Conservation (phyloP, 1,140 invertebrate genomes). For the Drosophila bocki region DNA sequence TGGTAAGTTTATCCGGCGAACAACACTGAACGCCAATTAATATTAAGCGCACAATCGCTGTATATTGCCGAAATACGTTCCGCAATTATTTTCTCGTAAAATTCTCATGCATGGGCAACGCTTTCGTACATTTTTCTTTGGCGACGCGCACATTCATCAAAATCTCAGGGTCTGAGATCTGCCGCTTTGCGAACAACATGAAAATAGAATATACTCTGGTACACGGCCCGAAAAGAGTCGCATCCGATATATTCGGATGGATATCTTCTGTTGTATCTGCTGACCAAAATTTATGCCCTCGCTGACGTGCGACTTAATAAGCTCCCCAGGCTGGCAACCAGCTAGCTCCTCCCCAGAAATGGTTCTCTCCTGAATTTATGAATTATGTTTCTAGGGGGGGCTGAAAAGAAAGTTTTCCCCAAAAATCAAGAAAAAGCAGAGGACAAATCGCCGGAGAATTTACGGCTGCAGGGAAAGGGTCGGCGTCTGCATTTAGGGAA, state of each 20-base stretch:
- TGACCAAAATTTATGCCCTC: constrained; percentile 74
- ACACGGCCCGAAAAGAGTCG: constrained; percentile 22
- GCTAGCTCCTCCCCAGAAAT: neutral
- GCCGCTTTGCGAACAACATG: constrained; percentile 46
- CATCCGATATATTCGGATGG: constrained; percentile 27
- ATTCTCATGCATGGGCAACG: constrained; percentile 80
- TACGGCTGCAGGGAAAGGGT: constrained; percentile 34
- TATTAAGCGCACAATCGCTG: constrained; percentile 50
- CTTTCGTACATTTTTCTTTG: constrained; percentile 82
- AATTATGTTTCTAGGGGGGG: constrained; percentile 51
- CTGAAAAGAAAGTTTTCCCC: constrained; percentile 5
- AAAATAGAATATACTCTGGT: constrained; percentile 70
- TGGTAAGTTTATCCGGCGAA: constrained; percentile 69
- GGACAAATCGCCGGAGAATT: constrained; percentile 54
- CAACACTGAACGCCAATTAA: constrained; percentile 70
- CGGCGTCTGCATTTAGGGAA: constrained; percentile 33
- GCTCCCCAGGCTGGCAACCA: constrained; percentile 18
- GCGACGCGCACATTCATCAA: constrained; percentile 80
- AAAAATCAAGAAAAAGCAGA: constrained; percentile 24
- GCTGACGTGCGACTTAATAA: constrained; percentile 81
- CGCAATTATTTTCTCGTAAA: constrained; percentile 84
- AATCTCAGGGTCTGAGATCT: constrained; percentile 63
- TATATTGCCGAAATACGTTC: constrained; percentile 56
- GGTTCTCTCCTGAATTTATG: constrained; percentile 54
- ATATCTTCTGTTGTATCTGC: constrained; percentile 40